Conservation (phyloP, 1,140 invertebrate species). For the Vanessa tameamea region DNA sequence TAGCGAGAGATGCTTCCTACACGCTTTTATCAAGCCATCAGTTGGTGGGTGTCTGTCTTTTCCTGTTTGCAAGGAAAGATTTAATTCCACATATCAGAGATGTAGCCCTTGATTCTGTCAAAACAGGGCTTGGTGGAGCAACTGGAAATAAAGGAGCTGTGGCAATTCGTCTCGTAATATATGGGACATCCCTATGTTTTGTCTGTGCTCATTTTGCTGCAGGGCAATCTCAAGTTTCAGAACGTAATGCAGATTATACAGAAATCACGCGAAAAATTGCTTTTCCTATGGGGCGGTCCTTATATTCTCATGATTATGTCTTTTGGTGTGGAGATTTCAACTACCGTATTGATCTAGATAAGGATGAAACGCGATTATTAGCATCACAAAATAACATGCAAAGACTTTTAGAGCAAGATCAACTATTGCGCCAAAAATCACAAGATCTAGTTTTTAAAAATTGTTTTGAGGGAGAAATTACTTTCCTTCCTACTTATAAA, state of each 20-base stretch:
- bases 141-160: conserved; percentile 98
- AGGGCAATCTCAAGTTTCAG: conserved; percentile 96
- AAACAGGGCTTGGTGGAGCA: conserved; percentile 98
- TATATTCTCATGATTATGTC: conserved; percentile 98
- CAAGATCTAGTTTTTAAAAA: conserved; percentile 95
- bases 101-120: conserved; percentile 96
- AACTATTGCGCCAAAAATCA: conserved; percentile 91
- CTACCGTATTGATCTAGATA: conserved; percentile 97
- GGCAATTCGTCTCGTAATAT: conserved; percentile 94
- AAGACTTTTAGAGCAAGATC: conserved; percentile 92
- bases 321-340: conserved; percentile 99
- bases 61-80: conserved; percentile 94
- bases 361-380: conserved; percentile 95
- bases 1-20: conserved; percentile 94
- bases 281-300: conserved; percentile 95
- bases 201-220: conserved; percentile 99
- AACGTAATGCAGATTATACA: conserved; percentile 97
- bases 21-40: conserved; percentile 97
- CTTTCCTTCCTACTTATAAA: conserved; percentile 98
- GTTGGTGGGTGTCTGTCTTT: conserved; percentile 98
- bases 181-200: conserved; percentile 97
- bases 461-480: conserved; percentile 95
- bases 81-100: conserved; percentile 94
- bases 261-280: conserved; percentile 96
- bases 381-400: conserved; percentile 90